phyloP scores from a whole-genome alignment of 2,797 vertebrate species.

The Hemitrygon akajei region DNA sequence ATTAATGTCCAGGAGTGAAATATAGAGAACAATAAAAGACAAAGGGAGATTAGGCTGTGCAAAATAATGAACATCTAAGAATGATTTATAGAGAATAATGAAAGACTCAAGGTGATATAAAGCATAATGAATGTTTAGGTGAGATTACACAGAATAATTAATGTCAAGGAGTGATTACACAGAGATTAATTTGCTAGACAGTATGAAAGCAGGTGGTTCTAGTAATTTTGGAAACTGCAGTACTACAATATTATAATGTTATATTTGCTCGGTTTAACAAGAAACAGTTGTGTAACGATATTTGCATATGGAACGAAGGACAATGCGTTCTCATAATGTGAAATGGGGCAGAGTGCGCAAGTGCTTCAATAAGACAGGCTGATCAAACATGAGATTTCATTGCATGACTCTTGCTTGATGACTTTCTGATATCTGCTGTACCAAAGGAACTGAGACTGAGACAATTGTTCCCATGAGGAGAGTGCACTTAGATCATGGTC shows the following conservation, averaged over 20 bases:
- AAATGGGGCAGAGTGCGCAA: too few species aligned
- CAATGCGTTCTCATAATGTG: background rate
- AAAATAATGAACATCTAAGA: background rate
- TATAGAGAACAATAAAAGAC: background rate
- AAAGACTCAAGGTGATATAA: background rate
- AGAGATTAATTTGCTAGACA: constrained; percentile 8
- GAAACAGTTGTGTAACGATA: background rate
- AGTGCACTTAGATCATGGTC: background rate
- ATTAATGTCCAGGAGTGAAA: background rate
- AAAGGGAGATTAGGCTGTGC: background rate
- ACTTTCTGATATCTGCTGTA: background rate
- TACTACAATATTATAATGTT: background rate
- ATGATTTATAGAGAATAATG: background rate
- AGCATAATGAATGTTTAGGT: constrained; percentile 17
- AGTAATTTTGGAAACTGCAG: background rate
- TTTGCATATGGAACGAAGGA: background rate
- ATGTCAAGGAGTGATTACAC: background rate
- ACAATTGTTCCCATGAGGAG: too few species aligned
- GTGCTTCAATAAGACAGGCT: background rate
- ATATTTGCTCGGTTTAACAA: background rate
- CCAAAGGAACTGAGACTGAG: too few species aligned
- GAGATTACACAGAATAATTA: constrained; percentile 12
- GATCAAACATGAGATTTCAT: background rate
- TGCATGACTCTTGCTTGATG: background rate
- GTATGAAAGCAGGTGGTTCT: background rate